These are phyloP conservation scores for Microcebus tavaratra DNA, from an alignment of 2,113 vertebrate species.

Conservation along the genomic window DNA sequence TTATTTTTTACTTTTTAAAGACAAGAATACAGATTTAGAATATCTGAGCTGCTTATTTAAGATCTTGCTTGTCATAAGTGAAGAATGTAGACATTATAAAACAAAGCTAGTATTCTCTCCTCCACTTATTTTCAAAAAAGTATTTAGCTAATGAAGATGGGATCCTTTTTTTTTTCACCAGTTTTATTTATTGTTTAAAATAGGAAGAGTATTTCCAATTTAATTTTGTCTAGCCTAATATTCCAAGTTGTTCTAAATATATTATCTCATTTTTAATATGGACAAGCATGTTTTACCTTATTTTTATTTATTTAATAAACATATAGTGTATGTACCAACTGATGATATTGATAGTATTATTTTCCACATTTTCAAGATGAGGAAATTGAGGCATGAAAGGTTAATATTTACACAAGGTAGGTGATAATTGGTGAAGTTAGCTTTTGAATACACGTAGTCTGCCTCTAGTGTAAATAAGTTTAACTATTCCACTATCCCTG, in stretches of 20 bases:
- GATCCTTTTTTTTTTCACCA: not conserved
- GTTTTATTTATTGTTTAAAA: not conserved
- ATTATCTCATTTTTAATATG: not conserved
- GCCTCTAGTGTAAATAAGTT: not conserved
- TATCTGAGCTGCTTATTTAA: not conserved
- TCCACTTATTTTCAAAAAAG: not conserved
- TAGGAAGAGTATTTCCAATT: not conserved
- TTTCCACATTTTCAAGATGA: not conserved
- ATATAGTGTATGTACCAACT: not conserved
- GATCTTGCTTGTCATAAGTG: not conserved
- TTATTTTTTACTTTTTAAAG: not conserved
- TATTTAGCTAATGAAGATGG: not conserved
- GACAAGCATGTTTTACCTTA: not conserved
- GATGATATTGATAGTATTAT: not conserved
- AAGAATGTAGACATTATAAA: not conserved
- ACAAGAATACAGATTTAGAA: not conserved
- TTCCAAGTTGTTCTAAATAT: not conserved
- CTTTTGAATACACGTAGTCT: not conserved
- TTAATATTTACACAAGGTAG: not conserved
- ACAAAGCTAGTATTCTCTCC: not conserved
- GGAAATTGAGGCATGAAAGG: not conserved
- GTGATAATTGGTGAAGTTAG: not conserved
- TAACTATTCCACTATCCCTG: not conserved
- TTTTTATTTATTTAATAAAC: not conserved
- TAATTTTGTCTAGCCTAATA: not conserved